phyloP scores from a whole-genome alignment of 2,113 vertebrate genomes.

The Chrysochloris asiatica region DNA sequence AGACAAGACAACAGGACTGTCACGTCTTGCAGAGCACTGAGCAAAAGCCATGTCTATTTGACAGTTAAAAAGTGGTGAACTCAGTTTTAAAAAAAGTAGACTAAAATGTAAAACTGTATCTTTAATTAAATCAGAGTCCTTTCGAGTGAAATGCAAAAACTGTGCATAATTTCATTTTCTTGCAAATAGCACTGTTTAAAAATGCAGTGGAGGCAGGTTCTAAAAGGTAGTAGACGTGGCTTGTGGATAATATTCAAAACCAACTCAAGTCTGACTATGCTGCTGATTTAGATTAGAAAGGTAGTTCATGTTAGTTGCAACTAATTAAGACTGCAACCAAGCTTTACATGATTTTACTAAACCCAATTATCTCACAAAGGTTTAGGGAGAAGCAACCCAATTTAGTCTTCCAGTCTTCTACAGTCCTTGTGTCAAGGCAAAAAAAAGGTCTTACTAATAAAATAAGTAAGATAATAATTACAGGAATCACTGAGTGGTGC shows the following conservation, averaged over 20 bases:
- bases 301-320: neutral
- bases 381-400: slow-evolving; percentile 46
- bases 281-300: slow-evolving; percentile 15
- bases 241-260: neutral
- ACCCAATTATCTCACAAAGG: neutral
- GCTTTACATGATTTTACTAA: slow-evolving; percentile 44
- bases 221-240: slow-evolving; percentile 36
- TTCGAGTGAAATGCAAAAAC: slow-evolving; percentile 46
- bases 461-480: no score
- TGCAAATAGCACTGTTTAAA: slow-evolving; percentile 33
- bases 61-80: neutral
- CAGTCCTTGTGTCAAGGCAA: no score
- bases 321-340: slow-evolving; percentile 1
- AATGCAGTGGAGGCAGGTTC: slow-evolving; percentile 39
- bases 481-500: no score
- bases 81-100: slow-evolving; percentile 48
- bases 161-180: neutral
- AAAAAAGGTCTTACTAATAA: no score
- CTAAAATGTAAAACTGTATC: neutral
- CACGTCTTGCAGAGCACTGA: neutral
- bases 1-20: neutral
- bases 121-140: slow-evolving; percentile 63
- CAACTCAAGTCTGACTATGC: neutral
- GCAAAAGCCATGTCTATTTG: slow-evolving; percentile 4
- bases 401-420: slow-evolving; percentile 22